Conservation (phyloP, 1,140 invertebrate species). For the Polypedilum pembai region DNA sequence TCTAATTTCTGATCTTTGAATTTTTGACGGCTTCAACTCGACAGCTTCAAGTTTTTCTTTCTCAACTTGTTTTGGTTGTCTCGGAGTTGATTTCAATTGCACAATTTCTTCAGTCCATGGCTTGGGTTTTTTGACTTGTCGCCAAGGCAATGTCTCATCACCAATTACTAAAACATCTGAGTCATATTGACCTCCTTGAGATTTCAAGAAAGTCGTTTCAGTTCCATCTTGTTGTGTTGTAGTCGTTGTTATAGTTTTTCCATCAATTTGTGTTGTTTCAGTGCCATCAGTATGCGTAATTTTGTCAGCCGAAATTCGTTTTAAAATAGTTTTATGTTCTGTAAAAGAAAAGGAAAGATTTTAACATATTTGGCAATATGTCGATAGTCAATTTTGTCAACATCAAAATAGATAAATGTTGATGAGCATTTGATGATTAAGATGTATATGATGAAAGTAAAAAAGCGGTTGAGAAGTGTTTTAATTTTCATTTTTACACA, state of each 20-base stretch:
- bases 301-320: background rate
- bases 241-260: background rate
- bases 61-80: slow-evolving; percentile 37
- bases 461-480: background rate
- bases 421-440: slow-evolving; percentile 6
- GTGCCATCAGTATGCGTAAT: background rate
- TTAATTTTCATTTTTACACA: background rate
- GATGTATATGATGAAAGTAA: background rate
- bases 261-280: background rate
- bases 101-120: slow-evolving; percentile 52
- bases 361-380: background rate
- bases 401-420: background rate
- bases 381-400: background rate
- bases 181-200: background rate
- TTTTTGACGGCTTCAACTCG: slow-evolving; percentile 39
- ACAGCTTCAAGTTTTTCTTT: slow-evolving; percentile 44
- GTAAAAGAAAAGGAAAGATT: background rate
- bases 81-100: slow-evolving; percentile 49
- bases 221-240: background rate
- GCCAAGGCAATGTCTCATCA: slow-evolving; percentile 33
- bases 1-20: slow-evolving; percentile 40
- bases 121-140: slow-evolving; percentile 41
- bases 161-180: background rate
- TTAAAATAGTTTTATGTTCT: slow-evolving; percentile 3
- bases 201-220: background rate